Base-by-base conservation (phyloP, 2,888 invertebrate species). In the Chalcosyrphus nemorum region DNA sequence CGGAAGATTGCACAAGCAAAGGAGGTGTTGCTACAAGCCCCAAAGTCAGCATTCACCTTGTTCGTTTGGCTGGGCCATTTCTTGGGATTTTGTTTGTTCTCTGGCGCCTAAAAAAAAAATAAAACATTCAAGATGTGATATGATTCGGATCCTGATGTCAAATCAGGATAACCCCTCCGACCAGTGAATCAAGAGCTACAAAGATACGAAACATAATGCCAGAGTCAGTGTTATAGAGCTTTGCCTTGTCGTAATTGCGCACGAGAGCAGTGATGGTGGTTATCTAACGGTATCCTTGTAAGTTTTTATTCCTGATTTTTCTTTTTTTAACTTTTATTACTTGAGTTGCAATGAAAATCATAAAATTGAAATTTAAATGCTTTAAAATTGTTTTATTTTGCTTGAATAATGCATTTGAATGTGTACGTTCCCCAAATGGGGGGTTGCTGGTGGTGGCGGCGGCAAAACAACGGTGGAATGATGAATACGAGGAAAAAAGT, bases 351-450 rank as follows among this genome's bases (percentile, higher is more conserved):
- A 68, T 82, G 68, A 68, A 82, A 82, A 74, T 78, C 66, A 63
- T 78, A 63, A 74, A 82, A 82, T 63, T 82, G 78, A 68, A 82
- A 82, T 78, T 82, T 82, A 82, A 82, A 68, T 74, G 63, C 71
- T 66, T 78, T 61, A 35, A 82, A 78, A 78, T 72, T 82, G 61
- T 61, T 82, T 74, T 78, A 78, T 82, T 78, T 61, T 61, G 50
- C 65, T 68, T 82, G 77, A 82, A 78, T 77, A 82, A 72, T 82
- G 71, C 66, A 81, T 65, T 66, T 21, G 35, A 70, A 43, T 71
- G 70, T 66, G 27, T 6, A 32, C 32, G 11, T 6, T 9, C 32
- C 9, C 57, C 21, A 9, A 17, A 24, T 6, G n/a, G 13, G 24
- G 15, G 21, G 32, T 6, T 47, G 29, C 24, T 41, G n/a, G 50